Percentiles rank a stretch among this genome's conserved stretches.
Conservation (phyloP, 2,113 vertebrate species). For the Pomatorhinus ruficollis region DNA sequence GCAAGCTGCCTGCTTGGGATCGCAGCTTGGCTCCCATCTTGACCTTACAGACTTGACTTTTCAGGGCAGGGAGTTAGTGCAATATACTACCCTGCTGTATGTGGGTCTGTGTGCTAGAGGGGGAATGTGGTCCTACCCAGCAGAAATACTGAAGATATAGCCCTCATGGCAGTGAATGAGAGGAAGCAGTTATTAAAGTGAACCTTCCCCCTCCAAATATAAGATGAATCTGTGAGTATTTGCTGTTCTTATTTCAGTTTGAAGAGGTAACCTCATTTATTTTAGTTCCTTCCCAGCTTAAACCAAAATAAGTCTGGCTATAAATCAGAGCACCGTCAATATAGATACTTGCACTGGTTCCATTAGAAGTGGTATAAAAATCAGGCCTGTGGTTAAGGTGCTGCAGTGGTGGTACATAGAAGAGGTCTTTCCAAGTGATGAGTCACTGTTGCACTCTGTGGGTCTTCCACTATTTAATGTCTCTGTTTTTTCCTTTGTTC, state of each 20-base stretch:
- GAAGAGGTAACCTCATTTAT: background rate
- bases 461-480: background rate
- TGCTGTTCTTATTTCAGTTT: background rate
- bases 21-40: rapidly evolving
- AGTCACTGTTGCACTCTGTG: background rate
- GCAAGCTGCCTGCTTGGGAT: background rate
- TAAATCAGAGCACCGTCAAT: background rate
- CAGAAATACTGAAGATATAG: background rate
- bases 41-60: background rate
- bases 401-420: background rate
- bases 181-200: background rate
- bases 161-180: background rate
- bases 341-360: background rate
- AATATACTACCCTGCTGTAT: background rate
- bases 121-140: background rate
- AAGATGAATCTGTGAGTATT: background rate
- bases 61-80: background rate
- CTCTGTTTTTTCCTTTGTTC: background rate
- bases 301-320: background rate
- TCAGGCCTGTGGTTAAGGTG: background rate
- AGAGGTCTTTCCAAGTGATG: background rate
- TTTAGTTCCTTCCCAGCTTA: background rate
- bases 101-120: background rate
- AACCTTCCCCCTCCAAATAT: background rate
- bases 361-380: background rate